Base-by-base conservation (phyloP, 92 coral and sea anemone species). In the Umimayanthus kanabou region DNA sequence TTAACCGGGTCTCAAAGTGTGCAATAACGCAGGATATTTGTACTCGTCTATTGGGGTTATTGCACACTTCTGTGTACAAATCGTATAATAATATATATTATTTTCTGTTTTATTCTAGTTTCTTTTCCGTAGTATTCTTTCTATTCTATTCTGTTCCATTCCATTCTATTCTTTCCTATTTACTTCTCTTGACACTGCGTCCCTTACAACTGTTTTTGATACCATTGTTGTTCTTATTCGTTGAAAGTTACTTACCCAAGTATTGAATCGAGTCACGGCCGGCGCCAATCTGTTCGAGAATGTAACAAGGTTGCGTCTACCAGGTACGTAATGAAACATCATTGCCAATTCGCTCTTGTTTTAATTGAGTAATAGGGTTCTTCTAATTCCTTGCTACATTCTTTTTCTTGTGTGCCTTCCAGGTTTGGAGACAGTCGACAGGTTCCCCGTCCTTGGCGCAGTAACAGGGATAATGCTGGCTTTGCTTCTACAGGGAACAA, bases 361-460 rank as follows among this genome's bases (percentile, higher is more conserved):
- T 53, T 13, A 53, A 53, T 11, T 16, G 18, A 15, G 20, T 53
- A 18, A 53, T 13, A 53, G 58, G 22, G 6, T 5, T 22, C n/a
- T 20, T 9, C 37, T 20, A 43, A 16, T 49, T 85, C 39, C 1
- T 25, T 61, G 15, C 20, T 53, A 85, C 47, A 30, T 10, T 71
- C 50, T 40, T 25, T 58, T 30, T 43, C 28, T 39, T 76, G 61
- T 49, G 55, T 39, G 26, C 58, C 3, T 47, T 39, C 29, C 50
- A 94, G 96, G 99, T 9, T 84, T 97, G 42, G 99, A 97, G 84
- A 93, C 98, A 33, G 96, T 97, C 7, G 99, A 97, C 79, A 88
- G 99, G 85, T 97, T 97, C 65, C 99, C 99, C 53, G 91, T 97
- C 14, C 96, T 97, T 66, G 98, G 99, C 66, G 99, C 99, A 2